A percentile compares a stretch with the other conserved stretches of the same genome.
phyloP scores from a whole-genome alignment of 2,888 invertebrate species.

The Noctua comes region DNA sequence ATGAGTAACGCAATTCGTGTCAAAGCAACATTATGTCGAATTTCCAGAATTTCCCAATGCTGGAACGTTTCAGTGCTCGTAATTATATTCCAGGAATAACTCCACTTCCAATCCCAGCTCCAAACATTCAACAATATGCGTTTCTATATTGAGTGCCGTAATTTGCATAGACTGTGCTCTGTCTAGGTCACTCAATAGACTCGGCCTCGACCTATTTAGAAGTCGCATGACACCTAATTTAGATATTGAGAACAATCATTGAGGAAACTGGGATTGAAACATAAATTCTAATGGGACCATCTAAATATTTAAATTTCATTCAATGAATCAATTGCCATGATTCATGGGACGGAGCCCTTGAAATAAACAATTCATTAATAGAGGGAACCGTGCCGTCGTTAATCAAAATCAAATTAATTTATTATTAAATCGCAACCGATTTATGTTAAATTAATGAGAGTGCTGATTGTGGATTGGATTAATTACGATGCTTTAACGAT shows the following conservation, averaged over 20 bases:
- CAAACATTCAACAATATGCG: conserved; percentile 59
- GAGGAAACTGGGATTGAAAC: conserved; percentile 50
- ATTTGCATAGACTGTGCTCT: conserved; percentile 67
- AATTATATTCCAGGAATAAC: conserved; percentile 57
- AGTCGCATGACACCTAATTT: conserved; percentile 78
- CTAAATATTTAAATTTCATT: conserved; percentile 41
- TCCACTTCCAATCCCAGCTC: conserved; percentile 21
- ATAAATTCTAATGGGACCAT: conserved; percentile 45
- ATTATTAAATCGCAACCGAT: conserved; percentile 43
- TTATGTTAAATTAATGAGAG: conserved; percentile 36
- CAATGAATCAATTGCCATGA: conserved; percentile 37
- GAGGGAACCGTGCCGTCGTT: conserved; percentile 24
- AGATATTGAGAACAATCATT: conserved; percentile 77
- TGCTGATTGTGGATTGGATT: conserved; percentile 49
- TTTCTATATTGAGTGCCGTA: conserved; percentile 67
- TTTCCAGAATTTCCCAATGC: conserved; percentile 41
- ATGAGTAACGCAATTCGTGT: conserved; percentile 33
- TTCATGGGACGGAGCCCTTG: conserved; percentile 27
- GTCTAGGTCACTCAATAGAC: conserved; percentile 75
- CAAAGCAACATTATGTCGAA: conserved; percentile 16
- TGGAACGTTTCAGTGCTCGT: conserved; percentile 32
- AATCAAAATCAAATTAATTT: conserved; percentile 32
- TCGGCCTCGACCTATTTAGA: conserved; percentile 85
- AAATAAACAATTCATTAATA: conserved; percentile 30
- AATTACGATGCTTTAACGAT: conserved; percentile 46